Evolutionary conservation across 92 coral and sea anemone genomes (phyloP).

Genomic region (Micromussa lordhowensis): DNA sequence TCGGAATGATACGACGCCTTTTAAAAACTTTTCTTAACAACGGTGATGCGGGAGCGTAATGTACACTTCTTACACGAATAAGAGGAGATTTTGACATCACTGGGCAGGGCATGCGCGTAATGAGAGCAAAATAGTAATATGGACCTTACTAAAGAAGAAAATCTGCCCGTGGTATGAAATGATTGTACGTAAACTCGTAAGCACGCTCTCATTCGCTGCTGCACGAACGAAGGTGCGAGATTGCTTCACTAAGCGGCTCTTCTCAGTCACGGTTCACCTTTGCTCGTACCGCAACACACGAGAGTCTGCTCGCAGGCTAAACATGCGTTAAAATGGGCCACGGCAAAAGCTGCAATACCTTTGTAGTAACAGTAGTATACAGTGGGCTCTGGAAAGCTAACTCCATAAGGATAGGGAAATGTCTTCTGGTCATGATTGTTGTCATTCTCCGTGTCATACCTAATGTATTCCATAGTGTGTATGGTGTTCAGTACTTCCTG

Average conservation of each 20-base stretch:
- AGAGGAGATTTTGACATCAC: not conserved
- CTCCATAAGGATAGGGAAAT: constrained; percentile 22
- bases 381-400: not conserved
- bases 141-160: not conserved
- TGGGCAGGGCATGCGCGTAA: not conserved
- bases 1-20: too few species aligned
- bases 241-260: too few species aligned
- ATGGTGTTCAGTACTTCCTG: constrained; percentile 59
- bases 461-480: constrained; percentile 42
- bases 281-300: too few species aligned
- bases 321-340: not conserved
- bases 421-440: constrained; percentile 7
- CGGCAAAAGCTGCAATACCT: constrained; percentile 30
- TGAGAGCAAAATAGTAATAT: not conserved
- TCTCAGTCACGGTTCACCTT: too few species aligned
- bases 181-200: too few species aligned
- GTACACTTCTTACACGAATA: too few species aligned
- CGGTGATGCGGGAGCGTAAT: too few species aligned
- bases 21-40: too few species aligned
- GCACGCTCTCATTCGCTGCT: too few species aligned
- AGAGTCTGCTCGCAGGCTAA: too few species aligned
- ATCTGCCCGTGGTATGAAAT: not conserved
- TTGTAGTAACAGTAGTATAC: constrained; percentile 64
- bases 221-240: too few species aligned
- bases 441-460: constrained; percentile 45